A percentile compares a stretch with the other conserved stretches of the same genome.
Evolutionary conservation across 2,113 vertebrate genomes (phyloP).

Genomic region (Anser brachyrhynchus): DNA sequence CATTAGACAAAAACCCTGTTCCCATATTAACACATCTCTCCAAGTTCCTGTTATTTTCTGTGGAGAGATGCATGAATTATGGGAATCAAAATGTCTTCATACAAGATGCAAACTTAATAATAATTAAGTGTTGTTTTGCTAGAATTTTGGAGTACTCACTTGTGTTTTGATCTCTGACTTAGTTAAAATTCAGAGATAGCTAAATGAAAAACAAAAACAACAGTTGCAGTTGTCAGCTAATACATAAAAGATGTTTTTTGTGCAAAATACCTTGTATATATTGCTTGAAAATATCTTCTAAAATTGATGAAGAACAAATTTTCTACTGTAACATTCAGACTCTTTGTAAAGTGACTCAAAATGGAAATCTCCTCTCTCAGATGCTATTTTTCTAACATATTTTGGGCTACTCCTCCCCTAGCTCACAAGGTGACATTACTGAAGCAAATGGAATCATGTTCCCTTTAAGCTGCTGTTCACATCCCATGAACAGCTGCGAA

Average conservation of each 20-base stretch:
- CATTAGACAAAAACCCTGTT: not conserved
- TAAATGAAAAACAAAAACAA: constrained; percentile 18
- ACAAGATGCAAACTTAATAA: not conserved
- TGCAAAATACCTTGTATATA: not conserved
- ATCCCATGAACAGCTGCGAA: not conserved
- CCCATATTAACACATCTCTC: not conserved
- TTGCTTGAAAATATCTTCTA: not conserved
- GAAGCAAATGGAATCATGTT: not conserved
- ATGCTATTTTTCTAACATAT: not conserved
- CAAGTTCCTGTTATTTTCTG: not conserved
- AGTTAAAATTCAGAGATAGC: constrained; percentile 31
- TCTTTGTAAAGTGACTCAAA: not conserved
- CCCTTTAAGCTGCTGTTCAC: not conserved
- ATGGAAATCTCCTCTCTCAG: not conserved
- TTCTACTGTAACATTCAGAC: not conserved
- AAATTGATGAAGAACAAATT: not conserved
- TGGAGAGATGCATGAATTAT: not conserved
- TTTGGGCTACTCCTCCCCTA: not conserved
- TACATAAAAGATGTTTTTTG: not conserved
- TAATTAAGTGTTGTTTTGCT: constrained; percentile 22
- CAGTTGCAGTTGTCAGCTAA: not conserved
- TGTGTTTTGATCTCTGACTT: constrained; percentile 21
- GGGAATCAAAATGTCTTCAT: not conserved
- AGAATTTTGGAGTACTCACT: not conserved
- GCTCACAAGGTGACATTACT: not conserved